Evolutionary conservation across 2,797 vertebrate species (phyloP).

Genomic region (Merluccius polli): DNA sequence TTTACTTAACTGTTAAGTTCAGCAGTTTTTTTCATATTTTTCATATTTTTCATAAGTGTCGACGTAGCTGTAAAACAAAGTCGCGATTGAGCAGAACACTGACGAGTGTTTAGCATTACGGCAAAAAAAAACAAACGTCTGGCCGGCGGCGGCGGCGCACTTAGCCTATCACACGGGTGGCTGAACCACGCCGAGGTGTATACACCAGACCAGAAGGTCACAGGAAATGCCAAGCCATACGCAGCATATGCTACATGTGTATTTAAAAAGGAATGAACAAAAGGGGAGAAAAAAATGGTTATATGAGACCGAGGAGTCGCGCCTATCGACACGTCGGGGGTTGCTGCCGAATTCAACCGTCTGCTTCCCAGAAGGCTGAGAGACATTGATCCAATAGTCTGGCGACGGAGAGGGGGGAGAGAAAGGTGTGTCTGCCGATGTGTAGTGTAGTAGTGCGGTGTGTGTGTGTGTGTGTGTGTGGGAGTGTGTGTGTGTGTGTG

Average conservation of each 20-base stretch:
- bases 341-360: neutral
- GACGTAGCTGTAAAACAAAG: conserved; percentile 56
- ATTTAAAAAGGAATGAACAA: neutral
- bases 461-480: no score
- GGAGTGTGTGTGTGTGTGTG: neutral
- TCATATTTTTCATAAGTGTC: no score
- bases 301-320: neutral
- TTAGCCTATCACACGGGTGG: conserved; percentile 49
- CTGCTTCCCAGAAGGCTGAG: neutral
- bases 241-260: neutral
- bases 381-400: neutral
- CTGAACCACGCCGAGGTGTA: conserved; percentile 18
- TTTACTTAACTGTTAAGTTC: conserved; percentile 40
- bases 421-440: neutral
- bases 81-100: conserved; percentile 52
- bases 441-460: neutral
- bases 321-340: neutral
- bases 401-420: neutral
- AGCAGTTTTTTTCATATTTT: no score
- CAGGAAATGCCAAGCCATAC: neutral
- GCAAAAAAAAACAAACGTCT: conserved; percentile 36
- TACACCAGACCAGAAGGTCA: neutral
- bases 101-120: conserved; percentile 47
- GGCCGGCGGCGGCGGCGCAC: neutral
- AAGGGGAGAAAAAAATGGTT: neutral